phyloP scores from a whole-genome alignment of 2,797 vertebrate genomes.

The Manis crassicaudata region DNA sequence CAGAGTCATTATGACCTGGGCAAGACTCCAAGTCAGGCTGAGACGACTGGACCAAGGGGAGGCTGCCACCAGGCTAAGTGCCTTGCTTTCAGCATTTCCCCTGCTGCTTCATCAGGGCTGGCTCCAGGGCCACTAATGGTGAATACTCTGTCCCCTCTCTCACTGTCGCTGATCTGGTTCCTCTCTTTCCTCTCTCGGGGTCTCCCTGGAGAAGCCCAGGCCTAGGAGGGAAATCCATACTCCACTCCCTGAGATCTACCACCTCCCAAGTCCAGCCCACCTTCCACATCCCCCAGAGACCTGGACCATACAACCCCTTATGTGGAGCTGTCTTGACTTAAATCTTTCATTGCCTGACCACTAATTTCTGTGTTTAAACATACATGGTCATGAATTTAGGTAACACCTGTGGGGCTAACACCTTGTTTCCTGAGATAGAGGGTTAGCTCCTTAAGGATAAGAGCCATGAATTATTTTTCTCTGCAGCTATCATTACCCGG shows the following conservation, averaged over 20 bases:
- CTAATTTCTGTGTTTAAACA: not conserved
- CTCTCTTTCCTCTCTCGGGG: not conserved
- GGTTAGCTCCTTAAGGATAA: not conserved
- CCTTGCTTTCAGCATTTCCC: not conserved
- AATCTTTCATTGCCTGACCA: not conserved
- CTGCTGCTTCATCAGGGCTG: rapidly evolving
- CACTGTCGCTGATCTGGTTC: not conserved
- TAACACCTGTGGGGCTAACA: not conserved
- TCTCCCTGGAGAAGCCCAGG: not conserved
- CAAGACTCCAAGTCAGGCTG: not conserved
- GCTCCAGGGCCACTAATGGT: rapidly evolving
- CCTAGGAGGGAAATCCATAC: not conserved
- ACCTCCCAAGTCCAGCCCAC: not conserved
- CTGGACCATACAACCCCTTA: not conserved
- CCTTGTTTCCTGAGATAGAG: not conserved
- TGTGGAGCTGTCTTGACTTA: not conserved
- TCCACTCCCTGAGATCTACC: not conserved
- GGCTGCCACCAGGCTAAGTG: not conserved
- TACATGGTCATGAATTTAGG: not conserved
- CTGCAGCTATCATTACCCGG: not conserved
- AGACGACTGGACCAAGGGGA: not conserved
- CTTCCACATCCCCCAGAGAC: not conserved
- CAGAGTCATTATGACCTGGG: not conserved
- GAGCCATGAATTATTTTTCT: not conserved
- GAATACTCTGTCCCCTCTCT: not conserved